These are phyloP conservation scores for Leptestheria dahalacensis DNA, from an alignment of 1,140 invertebrate genomes.

Conservation along the genomic window DNA sequence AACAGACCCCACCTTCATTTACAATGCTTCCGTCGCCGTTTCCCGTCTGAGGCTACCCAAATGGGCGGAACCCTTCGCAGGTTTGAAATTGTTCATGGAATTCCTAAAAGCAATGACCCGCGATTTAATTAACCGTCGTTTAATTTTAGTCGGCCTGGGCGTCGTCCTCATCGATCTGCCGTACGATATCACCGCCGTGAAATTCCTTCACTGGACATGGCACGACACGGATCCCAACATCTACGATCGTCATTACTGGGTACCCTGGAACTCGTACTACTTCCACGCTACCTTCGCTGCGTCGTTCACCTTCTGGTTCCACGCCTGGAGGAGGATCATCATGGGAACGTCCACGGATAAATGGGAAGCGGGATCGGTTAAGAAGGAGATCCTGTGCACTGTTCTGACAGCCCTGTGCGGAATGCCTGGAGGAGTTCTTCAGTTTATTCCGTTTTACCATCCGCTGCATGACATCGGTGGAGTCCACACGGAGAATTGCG, in stretches of 20 bases:
- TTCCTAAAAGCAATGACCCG: background rate
- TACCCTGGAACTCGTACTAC: conserved; percentile 62
- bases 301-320: conserved; percentile 52
- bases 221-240: conserved; percentile 73
- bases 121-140: too few species aligned
- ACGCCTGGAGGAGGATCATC: conserved; percentile 36
- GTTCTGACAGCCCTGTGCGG: conserved; percentile 42
- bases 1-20: conserved; percentile 57
- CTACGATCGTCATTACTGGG: conserved; percentile 55
- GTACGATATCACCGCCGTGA: conserved; percentile 62
- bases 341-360: conserved; percentile 33
- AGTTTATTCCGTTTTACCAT: conserved; percentile 57
- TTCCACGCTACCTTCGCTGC: conserved; percentile 60
- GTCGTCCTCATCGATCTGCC: conserved; percentile 60
- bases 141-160: conserved; percentile 52
- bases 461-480: conserved; percentile 45
- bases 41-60: conserved; percentile 43
- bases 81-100: conserved; percentile 21
- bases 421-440: conserved; percentile 49
- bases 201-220: conserved; percentile 70
- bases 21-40: conserved; percentile 47
- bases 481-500: conserved; percentile 54
- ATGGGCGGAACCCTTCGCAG: conserved; percentile 52
- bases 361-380: conserved; percentile 35
- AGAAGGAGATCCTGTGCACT: conserved; percentile 38